A percentile compares a stretch with the other conserved stretches of the same genome.
phyloP scores from a whole-genome alignment of 2,113 vertebrate genomes.

The Hucho hucho region DNA sequence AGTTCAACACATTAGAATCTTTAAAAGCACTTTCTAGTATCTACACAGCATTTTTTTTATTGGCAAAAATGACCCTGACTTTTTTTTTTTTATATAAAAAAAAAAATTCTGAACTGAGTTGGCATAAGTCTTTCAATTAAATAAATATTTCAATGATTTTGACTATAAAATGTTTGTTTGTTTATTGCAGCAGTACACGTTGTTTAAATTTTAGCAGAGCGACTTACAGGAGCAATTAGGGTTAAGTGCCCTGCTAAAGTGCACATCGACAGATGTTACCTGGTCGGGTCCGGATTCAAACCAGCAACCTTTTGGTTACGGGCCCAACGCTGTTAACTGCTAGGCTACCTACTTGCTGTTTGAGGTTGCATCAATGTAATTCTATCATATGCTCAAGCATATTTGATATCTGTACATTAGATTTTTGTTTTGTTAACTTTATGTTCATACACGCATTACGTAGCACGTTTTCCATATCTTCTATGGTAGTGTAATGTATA shows the following conservation, averaged over 20 bases:
- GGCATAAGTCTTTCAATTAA: slow-evolving; percentile 55
- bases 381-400: not conserved
- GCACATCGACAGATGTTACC: too few species aligned
- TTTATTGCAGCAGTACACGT: not conserved
- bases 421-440: not conserved
- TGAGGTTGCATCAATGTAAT: not conserved
- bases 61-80: slow-evolving; percentile 29
- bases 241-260: too few species aligned
- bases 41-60: slow-evolving; percentile 48
- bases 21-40: slow-evolving; percentile 57
- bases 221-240: too few species aligned
- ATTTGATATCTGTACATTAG: not conserved
- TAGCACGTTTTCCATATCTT: too few species aligned
- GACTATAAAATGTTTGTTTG: slow-evolving; percentile 38
- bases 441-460: not conserved
- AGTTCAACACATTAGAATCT: slow-evolving; percentile 21
- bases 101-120: slow-evolving; percentile 59
- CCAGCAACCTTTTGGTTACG: too few species aligned
- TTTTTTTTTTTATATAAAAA: slow-evolving; percentile 32
- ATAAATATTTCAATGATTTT: slow-evolving; percentile 65
- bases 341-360: not conserved
- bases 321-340: too few species aligned
- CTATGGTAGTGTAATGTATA: not conserved
- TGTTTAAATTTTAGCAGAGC: not conserved
- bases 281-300: too few species aligned